phyloP scores from a whole-genome alignment of 2,797 vertebrate genomes.

The Cygnus olor region DNA sequence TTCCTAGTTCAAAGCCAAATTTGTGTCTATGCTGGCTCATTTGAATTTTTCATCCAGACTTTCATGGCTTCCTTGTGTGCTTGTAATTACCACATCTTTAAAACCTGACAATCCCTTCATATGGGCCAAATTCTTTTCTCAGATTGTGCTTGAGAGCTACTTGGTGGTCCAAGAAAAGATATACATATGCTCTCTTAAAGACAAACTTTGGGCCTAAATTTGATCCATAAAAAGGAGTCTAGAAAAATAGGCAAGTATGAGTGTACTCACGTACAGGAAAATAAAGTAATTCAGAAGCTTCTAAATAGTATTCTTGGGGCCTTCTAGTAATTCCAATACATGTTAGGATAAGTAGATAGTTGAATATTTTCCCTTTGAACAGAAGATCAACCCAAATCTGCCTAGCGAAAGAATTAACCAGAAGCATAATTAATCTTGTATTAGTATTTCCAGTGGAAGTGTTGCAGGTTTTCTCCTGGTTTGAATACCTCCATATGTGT shows the following conservation, averaged over 20 bases:
- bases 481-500: background rate
- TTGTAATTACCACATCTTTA: slow-evolving; percentile 74
- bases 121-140: slow-evolving; percentile 68
- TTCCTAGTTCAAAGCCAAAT: slow-evolving; percentile 73
- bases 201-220: slow-evolving; percentile 60
- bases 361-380: slow-evolving; percentile 49
- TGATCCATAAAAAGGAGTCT: slow-evolving; percentile 45
- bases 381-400: slow-evolving; percentile 56
- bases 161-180: slow-evolving; percentile 61
- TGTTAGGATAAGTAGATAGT: background rate
- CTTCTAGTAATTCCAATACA: slow-evolving; percentile 20
- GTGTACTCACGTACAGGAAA: background rate
- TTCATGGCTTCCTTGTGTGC: slow-evolving; percentile 68
- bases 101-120: slow-evolving; percentile 70
- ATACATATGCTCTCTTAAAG: slow-evolving; percentile 52
- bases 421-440: slow-evolving; percentile 48
- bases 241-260: slow-evolving; percentile 33
- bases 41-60: slow-evolving; percentile 69
- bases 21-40: slow-evolving; percentile 73
- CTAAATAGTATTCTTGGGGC: background rate
- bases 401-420: slow-evolving; percentile 48
- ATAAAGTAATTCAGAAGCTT: slow-evolving; percentile 31
- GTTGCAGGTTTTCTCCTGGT: background rate
- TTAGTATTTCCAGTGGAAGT: slow-evolving; percentile 35
- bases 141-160: slow-evolving; percentile 38